phyloP scores from a whole-genome alignment of 2,888 invertebrate species.

The Lasioglossum zephyrum region DNA sequence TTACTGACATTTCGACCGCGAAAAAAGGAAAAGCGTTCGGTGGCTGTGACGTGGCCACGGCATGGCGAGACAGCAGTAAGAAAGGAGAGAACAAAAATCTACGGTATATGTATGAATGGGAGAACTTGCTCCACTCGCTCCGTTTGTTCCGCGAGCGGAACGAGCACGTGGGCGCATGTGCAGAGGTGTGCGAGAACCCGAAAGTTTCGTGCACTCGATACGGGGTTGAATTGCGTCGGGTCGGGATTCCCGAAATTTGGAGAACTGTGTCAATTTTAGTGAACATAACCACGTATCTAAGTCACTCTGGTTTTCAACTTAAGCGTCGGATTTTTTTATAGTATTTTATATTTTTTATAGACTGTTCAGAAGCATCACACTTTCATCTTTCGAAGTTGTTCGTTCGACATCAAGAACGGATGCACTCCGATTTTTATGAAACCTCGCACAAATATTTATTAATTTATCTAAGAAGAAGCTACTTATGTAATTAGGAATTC shows the following conservation, averaged over 20 bases:
- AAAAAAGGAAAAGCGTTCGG: slow-evolving; percentile 12
- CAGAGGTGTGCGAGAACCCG: background rate
- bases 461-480: no score
- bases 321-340: no score
- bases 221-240: background rate
- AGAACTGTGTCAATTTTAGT: no score
- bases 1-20: slow-evolving; percentile 18
- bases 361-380: no score
- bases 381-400: no score
- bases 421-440: no score
- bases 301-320: no score
- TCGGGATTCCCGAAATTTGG: no score
- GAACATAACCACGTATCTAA: background rate
- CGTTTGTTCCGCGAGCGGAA: background rate
- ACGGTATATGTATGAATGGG: background rate
- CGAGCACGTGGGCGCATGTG: background rate
- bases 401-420: no score
- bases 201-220: background rate
- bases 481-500: no score
- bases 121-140: background rate
- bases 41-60: slow-evolving; percentile 5
- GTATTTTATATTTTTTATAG: no score
- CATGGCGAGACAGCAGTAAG: slow-evolving; percentile 7
- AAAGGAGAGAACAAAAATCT: slow-evolving; percentile 8
- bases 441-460: no score